Conservation (phyloP, 2,797 vertebrate species). For the Forpus xanthops region DNA sequence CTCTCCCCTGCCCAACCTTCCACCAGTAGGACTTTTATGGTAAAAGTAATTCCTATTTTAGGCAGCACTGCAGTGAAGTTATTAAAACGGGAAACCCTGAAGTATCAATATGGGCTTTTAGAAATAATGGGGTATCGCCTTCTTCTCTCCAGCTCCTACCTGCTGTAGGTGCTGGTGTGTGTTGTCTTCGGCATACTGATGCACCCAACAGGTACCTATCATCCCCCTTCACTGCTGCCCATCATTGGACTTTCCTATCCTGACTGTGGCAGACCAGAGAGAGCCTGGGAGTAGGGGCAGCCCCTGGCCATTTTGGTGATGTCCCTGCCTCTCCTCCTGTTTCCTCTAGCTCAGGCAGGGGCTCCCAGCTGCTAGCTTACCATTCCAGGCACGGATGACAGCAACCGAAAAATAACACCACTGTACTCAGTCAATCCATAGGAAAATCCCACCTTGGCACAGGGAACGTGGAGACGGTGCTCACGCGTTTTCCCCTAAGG, state of each 20-base stretch:
- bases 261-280: not conserved
- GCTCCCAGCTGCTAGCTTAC: not conserved
- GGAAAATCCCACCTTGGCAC: slow-evolving; percentile 39
- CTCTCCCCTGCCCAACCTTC: not conserved
- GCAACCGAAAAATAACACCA: slow-evolving; percentile 22
- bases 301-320: not conserved
- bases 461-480: not conserved
- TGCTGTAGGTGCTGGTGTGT: not conserved
- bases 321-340: not conserved
- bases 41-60: not conserved
- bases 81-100: not conserved
- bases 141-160: not conserved
- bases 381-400: slow-evolving; percentile 7
- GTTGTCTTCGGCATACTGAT: not conserved
- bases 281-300: not conserved
- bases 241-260: not conserved
- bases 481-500: not conserved
- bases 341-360: not conserved
- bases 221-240: not conserved
- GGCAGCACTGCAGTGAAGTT: not conserved
- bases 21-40: not conserved
- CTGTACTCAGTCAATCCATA: slow-evolving; percentile 48
- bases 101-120: not conserved
- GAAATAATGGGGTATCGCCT: not conserved
- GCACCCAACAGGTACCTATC: not conserved